Percentiles rank a stretch among this genome's conserved stretches.
These are phyloP conservation scores for Cryptoblepharus egeriae DNA, from an alignment of 2,797 vertebrate species.

Conservation along the genomic window DNA sequence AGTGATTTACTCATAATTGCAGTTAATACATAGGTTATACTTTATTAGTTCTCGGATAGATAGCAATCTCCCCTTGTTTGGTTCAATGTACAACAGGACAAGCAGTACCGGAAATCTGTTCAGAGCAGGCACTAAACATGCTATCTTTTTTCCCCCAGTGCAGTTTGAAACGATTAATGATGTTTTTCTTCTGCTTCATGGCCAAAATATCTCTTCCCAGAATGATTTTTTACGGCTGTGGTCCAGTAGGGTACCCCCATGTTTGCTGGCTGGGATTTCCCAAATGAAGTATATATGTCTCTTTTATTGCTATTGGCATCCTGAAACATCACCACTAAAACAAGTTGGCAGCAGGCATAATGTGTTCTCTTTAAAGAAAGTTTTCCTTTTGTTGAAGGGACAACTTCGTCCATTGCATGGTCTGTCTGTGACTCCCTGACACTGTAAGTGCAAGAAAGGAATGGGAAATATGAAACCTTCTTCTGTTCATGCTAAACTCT, in stretches of 20 bases:
- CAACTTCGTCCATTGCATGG: rapidly evolving
- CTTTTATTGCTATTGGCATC: background rate
- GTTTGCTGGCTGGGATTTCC: too few relatives aligned
- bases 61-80: constrained; percentile 3
- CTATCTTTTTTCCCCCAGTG: constrained; percentile 1
- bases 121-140: background rate
- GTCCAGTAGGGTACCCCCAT: background rate
- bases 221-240: background rate
- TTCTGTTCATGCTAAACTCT: too few relatives aligned
- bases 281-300: background rate
- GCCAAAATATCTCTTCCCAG: constrained; percentile 11
- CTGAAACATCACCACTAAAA: background rate
- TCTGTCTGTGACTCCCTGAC: background rate
- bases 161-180: constrained; percentile 11
- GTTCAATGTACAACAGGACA: background rate
- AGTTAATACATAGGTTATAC: background rate
- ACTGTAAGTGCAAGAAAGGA: background rate
- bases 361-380: background rate
- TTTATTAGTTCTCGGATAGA: constrained; percentile 32
- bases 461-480: background rate
- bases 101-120: constrained; percentile 11
- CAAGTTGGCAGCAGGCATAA: background rate
- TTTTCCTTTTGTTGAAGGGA: background rate
- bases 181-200: background rate
- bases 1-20: constrained; percentile 29